phyloP scores from a whole-genome alignment of 2,113 vertebrate genomes.

The human region GRCh38 chr20:14691001-14691500 shows the following conservation, averaged over 20 bases:
- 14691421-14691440: neutral
- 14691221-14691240: neutral
- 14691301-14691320: neutral
- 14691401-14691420: conserved; percentile 24
- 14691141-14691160: too few relatives aligned
- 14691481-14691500: neutral
- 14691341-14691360: neutral
- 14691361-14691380: neutral
- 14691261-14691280: conserved; percentile 23
- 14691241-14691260: neutral
- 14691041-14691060: too few relatives aligned
- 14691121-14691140: too few relatives aligned
- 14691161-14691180: too few relatives aligned
- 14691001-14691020: too few relatives aligned
- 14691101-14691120: too few relatives aligned
- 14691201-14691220: neutral
- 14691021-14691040: too few relatives aligned
- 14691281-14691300: neutral
- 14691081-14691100: too few relatives aligned
- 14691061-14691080: too few relatives aligned
- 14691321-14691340: neutral
- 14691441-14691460: neutral
- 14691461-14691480: neutral
- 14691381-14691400: neutral
- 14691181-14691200: too few relatives aligned